Percentiles rank a stretch among this genome's conserved stretches.
These are phyloP conservation scores for Mnemiopsis leidyi DNA, from an alignment of 37 sponge, comb jelly and placozoan genomes.

Conservation along the genomic window DNA sequence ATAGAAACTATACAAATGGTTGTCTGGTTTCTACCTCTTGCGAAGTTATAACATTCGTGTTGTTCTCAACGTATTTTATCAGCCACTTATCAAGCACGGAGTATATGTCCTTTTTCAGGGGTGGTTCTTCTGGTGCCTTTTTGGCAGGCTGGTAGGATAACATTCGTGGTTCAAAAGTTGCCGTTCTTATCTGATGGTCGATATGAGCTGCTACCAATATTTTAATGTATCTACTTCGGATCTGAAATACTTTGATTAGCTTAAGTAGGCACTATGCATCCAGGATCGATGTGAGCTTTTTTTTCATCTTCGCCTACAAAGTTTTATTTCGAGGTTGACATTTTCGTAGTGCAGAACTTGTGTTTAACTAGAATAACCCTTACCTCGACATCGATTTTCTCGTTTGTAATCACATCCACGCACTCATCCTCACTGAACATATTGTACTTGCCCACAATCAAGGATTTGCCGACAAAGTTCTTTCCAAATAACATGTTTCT, in stretches of 20 bases:
- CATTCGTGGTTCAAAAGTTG: slow-evolving; percentile 25
- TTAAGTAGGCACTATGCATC: too few relatives aligned
- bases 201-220: slow-evolving; percentile 61
- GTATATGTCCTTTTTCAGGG: not conserved
- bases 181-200: not conserved
- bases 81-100: slow-evolving; percentile 45
- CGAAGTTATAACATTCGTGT: not conserved
- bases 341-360: not conserved
- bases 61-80: slow-evolving; percentile 35
- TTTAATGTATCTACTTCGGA: slow-evolving; percentile 17
- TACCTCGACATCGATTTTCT: slow-evolving; percentile 41
- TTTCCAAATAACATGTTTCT: slow-evolving; percentile 57
- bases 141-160: slow-evolving; percentile 19
- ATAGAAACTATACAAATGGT: too few relatives aligned
- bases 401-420: slow-evolving; percentile 50
- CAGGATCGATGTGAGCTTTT: too few relatives aligned
- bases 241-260: not conserved
- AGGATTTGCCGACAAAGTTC: not conserved
- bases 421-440: slow-evolving; percentile 56
- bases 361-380: not conserved
- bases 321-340: not conserved
- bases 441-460: slow-evolving; percentile 6
- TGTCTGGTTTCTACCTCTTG: not conserved
- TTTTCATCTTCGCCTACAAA: too few relatives aligned
- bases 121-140: not conserved